Evolutionary conservation across 2,797 vertebrate species (phyloP).

Genomic region (Clarias fuscus): DNA sequence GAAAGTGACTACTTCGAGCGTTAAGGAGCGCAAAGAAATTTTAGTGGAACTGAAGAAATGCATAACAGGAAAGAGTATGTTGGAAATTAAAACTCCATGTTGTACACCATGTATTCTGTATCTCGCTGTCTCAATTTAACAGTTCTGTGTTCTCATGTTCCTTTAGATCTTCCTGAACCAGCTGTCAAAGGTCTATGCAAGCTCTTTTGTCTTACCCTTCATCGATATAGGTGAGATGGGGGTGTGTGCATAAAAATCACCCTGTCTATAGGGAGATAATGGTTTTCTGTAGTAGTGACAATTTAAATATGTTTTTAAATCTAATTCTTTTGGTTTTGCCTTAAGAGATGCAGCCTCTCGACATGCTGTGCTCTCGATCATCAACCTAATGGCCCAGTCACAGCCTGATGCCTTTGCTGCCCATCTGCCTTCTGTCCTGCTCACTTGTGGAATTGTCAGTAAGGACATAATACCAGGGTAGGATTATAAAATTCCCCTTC

Average conservation of each 20-base stretch:
- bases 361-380: conserved; percentile 84
- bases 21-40: conserved; percentile 90
- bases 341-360: conserved; percentile 89
- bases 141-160: not conserved
- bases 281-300: not conserved
- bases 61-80: conserved; percentile 85
- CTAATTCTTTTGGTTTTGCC: not conserved
- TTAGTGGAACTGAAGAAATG: conserved; percentile 85
- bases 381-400: conserved; percentile 84
- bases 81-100: not conserved
- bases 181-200: conserved; percentile 95
- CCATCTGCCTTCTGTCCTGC: conserved; percentile 85
- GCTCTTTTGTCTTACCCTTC: conserved; percentile 93
- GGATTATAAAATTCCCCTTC: not conserved
- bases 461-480: conserved; percentile 85
- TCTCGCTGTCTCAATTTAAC: not conserved
- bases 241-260: not conserved
- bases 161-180: conserved; percentile 88
- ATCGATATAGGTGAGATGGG: conserved; percentile 86
- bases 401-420: conserved; percentile 86
- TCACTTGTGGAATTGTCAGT: conserved; percentile 86
- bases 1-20: conserved; percentile 92
- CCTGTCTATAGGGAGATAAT: not conserved
- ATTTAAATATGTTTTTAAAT: not conserved
- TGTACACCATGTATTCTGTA: not conserved